Base-by-base conservation (phyloP, 2,888 invertebrate genomes). In the Perithous albicinctus region DNA sequence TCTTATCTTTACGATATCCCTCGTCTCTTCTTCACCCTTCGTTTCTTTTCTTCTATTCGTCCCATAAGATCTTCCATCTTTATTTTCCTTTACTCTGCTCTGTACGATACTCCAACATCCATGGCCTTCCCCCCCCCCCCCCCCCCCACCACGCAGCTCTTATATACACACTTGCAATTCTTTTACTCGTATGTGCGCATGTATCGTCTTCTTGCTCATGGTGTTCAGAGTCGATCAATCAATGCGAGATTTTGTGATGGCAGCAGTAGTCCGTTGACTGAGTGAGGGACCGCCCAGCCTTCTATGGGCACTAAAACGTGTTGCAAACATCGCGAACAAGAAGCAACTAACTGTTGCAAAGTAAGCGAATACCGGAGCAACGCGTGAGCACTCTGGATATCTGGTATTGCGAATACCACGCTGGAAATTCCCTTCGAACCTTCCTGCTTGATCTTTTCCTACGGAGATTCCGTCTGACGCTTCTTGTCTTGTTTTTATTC, bases 261-360 rank as follows among this genome's bases (percentile, higher is more conserved):
- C 85, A 85, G 87, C 82, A 77, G 51, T 43, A 41, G 35, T 23
- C 54, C n/a, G n/a, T 51, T 75, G 64, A 38, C 59, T 72, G 82
- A 67, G 87, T 15, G 59, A 87, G 85, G 85, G 88, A 85, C 90
- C 88, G 89, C 88, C 85, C 88, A 81, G 78, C 90, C 90, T 89
- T 90, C 89, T 90, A 90, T 86, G 90, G 90, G 72, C 87, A 89
- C 88, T 90, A 89, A 90, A 90, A 89, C 90, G 90, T 90, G 90
- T 89, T 88, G 87, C 89, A 89, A 89, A 90, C 89, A 89, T 89
- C 86, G 86, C 87, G 85, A 87, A 89, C 88, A 90, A 90, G 90
- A 90, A 90, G 87, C 43, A 85, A 89, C 89, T 88, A 88, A 89
- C 90, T 88, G 87, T 89, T 86, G 87, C 88, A 85, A 88, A 88